Base-by-base conservation (phyloP, 2,888 invertebrate genomes). In the Arrhopalites spinosus region DNA sequence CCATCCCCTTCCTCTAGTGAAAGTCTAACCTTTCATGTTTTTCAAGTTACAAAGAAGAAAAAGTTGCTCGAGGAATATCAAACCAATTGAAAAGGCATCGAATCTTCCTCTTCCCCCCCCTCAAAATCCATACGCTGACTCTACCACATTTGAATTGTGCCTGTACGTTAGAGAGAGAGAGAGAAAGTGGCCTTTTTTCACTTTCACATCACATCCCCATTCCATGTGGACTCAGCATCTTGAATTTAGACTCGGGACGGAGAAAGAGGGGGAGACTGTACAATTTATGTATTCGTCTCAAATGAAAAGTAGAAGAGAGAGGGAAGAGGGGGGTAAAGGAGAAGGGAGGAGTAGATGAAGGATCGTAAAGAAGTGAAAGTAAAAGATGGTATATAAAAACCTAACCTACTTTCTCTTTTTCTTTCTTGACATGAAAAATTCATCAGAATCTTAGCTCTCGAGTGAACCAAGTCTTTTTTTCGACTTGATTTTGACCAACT, bases 331-430 rank as follows among this genome's bases (percentile, higher is more conserved):
- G n/a, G 27, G 29, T 63, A 63, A 30, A 63, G 13, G 29, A 11
- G 13, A 29, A 53, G 53, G 53, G n/a, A 50, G 47, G 25, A 27
- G 15, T 17, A 13, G 66, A 43, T 50, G 45, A 5, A 43, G 20
- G 66, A 43, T 23, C n/a, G n/a, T n/a, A n/a, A n/a, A n/a, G 13
- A 50, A 25, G 25, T 23, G 15, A n/a, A 17, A 45, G 20, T 50
- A 50, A 7, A 47, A 47, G 67, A 47, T 29, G 27, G 27, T 63
- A 63, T n/a, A n/a, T 27, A 68, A 47, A 17, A 68, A 68, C 30
- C 53, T 53, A 69, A 69, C 69, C 69, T 69, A 53, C 69, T 69
- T 69, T 69, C 53, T 50, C 50, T 53, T 69, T 27, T 53, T 53
- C 15, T 17, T 20, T 47, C 27, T 27, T 69, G 69, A 27, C 69